Evolutionary conservation across 2,797 vertebrate genomes (phyloP), one percentile per base, ranked within the genome.

Genomic region (Mus minutoides): DNA sequence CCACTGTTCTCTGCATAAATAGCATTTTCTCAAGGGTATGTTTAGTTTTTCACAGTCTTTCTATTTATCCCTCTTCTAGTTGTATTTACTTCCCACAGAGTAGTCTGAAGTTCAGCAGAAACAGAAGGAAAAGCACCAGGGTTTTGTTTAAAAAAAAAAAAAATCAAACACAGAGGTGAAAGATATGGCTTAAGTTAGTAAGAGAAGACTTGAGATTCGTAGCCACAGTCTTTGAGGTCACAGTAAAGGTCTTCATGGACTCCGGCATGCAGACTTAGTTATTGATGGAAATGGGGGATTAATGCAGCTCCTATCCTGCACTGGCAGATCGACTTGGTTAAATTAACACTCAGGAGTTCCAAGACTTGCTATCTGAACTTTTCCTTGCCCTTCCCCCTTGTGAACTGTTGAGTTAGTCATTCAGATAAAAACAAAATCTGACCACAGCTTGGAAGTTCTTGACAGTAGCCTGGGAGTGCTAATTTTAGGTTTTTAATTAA

Each of bases 121-220:
- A 98, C 97, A 98, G 98, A 98, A 97, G 97, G 97, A 97, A 98
- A 98, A 98, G 98, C 98, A 98, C 98, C 98, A 98, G 98, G 97
- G 97, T 94, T 71, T 37, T 19, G 8, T 19, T 69, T 17, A 10
- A 37, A 37, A 71, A 69, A 69, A 71, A 34, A 69, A 69, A 71
- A n/a, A n/a, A 10, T 78, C 84, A 95, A 96, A 96, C 93, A 96
- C 92, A 96, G 96, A 97, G 92, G 96, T 98, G 97, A 97, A 62
- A 92, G 69, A 97, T 98, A 98, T 98, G 98, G 98, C 98, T 98
- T 98, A 94, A 96, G 88, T 97, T 97, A 97, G 97, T 92, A 96
- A 98, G 96, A 98, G 97, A 96, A 97, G 89, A 97, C 92, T 98
- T 95, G 95, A 58, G 97, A 97, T 96, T 96, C 73, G 95, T 95